These are phyloP conservation scores for Pseudococcus longispinus DNA, from an alignment of 2,888 invertebrate genomes.

Conservation along the genomic window DNA sequence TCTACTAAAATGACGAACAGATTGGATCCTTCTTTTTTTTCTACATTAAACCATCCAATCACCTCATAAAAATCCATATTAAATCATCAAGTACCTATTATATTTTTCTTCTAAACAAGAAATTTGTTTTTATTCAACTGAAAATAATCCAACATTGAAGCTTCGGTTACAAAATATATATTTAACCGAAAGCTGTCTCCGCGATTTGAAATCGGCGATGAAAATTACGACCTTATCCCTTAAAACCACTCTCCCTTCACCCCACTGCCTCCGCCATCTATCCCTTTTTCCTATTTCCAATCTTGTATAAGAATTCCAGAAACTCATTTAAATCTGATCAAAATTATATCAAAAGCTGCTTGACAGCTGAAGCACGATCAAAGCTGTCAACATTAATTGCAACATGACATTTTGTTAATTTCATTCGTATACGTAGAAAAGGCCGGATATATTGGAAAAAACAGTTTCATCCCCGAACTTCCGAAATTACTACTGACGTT, in stretches of 20 bases:
- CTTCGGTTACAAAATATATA: not conserved
- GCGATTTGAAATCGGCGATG: not conserved
- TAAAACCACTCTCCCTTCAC: not conserved
- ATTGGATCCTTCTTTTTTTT: not conserved
- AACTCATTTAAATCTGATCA: conserved; percentile 37
- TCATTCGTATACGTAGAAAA: not conserved
- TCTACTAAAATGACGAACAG: not conserved
- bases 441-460: not conserved
- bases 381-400: not conserved
- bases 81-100: not conserved
- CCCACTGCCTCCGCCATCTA: no score
- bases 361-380: conserved; percentile 24
- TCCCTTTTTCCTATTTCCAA: not conserved
- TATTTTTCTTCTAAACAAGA: not conserved
- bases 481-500: not conserved
- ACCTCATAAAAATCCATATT: not conserved
- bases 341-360: conserved; percentile 3
- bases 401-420: conserved; percentile 35
- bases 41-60: not conserved
- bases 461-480: not conserved
- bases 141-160: no score
- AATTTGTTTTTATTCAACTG: not conserved
- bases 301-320: not conserved
- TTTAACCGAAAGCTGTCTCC: not conserved
- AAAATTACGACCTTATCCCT: conserved; percentile 19